A percentile compares a stretch with the other conserved stretches of the same genome.
phyloP scores from a whole-genome alignment of 2,888 invertebrate genomes.

The Nudaria mundana region DNA sequence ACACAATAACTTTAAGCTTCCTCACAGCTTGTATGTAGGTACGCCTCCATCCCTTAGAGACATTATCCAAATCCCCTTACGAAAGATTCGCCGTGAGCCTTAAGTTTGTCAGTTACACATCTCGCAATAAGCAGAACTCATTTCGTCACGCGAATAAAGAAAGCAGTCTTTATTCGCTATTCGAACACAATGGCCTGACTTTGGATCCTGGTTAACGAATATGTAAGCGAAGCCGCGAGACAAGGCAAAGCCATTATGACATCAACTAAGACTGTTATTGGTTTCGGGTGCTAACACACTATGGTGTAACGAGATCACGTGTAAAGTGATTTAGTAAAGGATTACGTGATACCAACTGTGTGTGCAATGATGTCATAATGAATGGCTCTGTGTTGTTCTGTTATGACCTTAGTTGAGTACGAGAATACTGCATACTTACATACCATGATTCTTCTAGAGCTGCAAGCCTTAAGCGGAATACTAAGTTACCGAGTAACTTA shows the following conservation, averaged over 20 bases:
- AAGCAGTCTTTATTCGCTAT: slow-evolving; percentile 29
- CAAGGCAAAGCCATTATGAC: slow-evolving; percentile 47
- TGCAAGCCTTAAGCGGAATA: no score
- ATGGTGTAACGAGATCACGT: slow-evolving; percentile 16
- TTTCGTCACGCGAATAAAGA: slow-evolving; percentile 45
- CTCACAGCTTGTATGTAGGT: slow-evolving; percentile 30
- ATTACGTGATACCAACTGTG: no score
- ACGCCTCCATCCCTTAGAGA: slow-evolving; percentile 8
- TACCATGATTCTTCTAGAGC: no score
- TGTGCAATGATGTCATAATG: no score
- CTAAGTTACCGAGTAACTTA: no score
- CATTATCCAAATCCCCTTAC: slow-evolving; percentile 5
- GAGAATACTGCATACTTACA: no score
- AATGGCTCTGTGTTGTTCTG: no score
- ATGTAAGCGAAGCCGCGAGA: slow-evolving; percentile 38
- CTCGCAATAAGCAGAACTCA: slow-evolving; percentile 38
- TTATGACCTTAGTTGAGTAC: no score
- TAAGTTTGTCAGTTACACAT: slow-evolving; percentile 20
- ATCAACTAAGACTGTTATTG: slow-evolving; percentile 27
- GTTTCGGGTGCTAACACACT: slow-evolving; percentile 16
- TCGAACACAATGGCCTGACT: slow-evolving; percentile 30
- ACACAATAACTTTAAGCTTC: slow-evolving; percentile 24
- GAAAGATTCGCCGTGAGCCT: slow-evolving; percentile 18
- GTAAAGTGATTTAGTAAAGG: no score
- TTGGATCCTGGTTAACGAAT: slow-evolving; percentile 39